Conservation (phyloP, 2,797 vertebrate genomes). For the Amphiprion clarkii region DNA sequence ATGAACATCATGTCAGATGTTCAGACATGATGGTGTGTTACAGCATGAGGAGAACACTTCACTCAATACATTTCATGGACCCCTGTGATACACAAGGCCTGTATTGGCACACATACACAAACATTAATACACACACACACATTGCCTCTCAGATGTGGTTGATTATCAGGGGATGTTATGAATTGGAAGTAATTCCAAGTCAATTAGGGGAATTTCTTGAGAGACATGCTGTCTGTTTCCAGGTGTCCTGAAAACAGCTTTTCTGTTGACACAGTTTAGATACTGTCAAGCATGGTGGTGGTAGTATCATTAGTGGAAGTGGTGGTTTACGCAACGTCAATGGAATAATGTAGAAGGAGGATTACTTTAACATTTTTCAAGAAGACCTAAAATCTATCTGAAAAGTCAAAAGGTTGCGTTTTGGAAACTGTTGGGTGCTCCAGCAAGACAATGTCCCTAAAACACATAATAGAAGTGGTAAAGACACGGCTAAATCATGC, state of each 20-base stretch:
- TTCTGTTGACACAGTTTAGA: too few relatives aligned
- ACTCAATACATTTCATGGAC: not conserved
- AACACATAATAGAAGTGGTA: not conserved
- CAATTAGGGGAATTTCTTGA: not conserved
- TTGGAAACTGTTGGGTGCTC: too few relatives aligned
- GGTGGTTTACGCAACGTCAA: too few relatives aligned
- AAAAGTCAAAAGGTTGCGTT: too few relatives aligned
- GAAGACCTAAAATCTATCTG: too few relatives aligned
- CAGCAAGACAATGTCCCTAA: not conserved
- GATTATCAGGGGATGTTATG: not conserved
- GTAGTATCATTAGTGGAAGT: too few relatives aligned
- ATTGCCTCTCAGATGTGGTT: not conserved
- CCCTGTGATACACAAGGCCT: not conserved
- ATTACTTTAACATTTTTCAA: too few relatives aligned
- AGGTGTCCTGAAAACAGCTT: not conserved
- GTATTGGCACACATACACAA: not conserved
- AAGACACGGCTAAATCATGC: too few relatives aligned
- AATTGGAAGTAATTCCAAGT: not conserved
- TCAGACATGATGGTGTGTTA: constrained; percentile 29
- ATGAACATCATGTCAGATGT: constrained; percentile 55
- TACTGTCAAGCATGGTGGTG: too few relatives aligned
- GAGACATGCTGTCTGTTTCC: not conserved
- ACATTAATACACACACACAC: not conserved
- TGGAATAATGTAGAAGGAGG: not conserved
- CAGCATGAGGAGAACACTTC: constrained; percentile 17